These are phyloP conservation scores for Dendroctonus valens DNA, from an alignment of 1,140 invertebrate species.

Conservation along the genomic window DNA sequence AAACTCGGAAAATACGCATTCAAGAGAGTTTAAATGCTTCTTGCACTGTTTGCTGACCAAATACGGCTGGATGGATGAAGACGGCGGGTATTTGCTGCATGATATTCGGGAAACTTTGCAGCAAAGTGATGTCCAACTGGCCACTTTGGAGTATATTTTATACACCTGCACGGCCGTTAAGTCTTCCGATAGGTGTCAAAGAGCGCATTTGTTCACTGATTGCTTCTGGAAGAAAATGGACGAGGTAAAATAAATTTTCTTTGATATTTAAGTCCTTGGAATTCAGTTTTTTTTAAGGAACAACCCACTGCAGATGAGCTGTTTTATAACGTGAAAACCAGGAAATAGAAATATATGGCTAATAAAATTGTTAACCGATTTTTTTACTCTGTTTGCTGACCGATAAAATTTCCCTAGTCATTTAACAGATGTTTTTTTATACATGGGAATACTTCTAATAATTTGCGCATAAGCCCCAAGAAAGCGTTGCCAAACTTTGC, in stretches of 20 bases:
- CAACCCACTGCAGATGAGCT: slow-evolving; percentile 35
- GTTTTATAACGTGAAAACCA: slow-evolving; percentile 35
- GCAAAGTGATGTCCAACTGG: slow-evolving; percentile 37
- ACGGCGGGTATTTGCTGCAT: slow-evolving; percentile 41
- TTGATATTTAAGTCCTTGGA: not conserved
- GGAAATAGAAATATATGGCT: not conserved
- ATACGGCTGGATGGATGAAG: slow-evolving; percentile 46
- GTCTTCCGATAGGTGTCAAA: slow-evolving; percentile 39
- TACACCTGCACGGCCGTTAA: slow-evolving; percentile 42
- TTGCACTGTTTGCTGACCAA: slow-evolving; percentile 42
- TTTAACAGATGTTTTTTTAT: too few species aligned
- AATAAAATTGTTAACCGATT: not conserved
- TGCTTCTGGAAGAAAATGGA: slow-evolving; percentile 45
- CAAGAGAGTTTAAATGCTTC: slow-evolving; percentile 41
- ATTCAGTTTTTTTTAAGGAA: slow-evolving; percentile 24
- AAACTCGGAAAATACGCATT: slow-evolving; percentile 33
- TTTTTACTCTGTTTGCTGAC: too few species aligned
- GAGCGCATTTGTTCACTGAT: slow-evolving; percentile 39
- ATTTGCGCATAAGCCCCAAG: too few species aligned
- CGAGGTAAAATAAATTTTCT: slow-evolving; percentile 31
- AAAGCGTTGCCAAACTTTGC: too few species aligned
- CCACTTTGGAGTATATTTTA: slow-evolving; percentile 40
- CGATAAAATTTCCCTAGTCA: too few species aligned
- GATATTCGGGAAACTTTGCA: slow-evolving; percentile 39
- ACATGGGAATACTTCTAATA: too few species aligned